Conservation (phyloP, 2,113 vertebrate species). For the Etheostoma spectabile region DNA sequence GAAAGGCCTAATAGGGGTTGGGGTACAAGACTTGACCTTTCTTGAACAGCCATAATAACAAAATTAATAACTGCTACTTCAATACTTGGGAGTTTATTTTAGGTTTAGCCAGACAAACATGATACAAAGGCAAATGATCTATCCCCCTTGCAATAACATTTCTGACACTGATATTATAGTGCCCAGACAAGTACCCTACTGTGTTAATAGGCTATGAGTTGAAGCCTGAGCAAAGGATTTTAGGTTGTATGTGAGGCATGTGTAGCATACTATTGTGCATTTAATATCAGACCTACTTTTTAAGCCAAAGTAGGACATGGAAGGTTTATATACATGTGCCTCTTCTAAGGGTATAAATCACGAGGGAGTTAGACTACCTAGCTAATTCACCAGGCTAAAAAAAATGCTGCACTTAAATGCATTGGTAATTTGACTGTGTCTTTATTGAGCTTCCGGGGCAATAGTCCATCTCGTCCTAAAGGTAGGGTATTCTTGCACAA, state of each 20-base stretch:
- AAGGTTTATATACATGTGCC: neutral
- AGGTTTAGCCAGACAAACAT: slow-evolving; percentile 17
- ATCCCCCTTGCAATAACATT: slow-evolving; percentile 11
- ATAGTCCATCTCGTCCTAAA: slow-evolving; percentile 8
- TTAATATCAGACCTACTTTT: slow-evolving; percentile 28
- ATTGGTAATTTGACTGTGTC: slow-evolving; percentile 4
- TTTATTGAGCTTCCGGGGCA: slow-evolving; percentile 6
- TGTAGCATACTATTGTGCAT: neutral
- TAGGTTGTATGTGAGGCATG: neutral
- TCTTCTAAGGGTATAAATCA: neutral
- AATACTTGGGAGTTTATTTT: neutral
- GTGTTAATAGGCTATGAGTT: neutral
- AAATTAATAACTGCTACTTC: slow-evolving; percentile 17
- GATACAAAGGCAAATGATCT: neutral
- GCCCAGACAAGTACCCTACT: neutral
- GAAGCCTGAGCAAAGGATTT: neutral
- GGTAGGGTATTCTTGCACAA: slow-evolving; percentile 2
- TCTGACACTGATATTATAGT: neutral
- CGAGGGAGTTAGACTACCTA: neutral
- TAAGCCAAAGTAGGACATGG: slow-evolving; percentile 19
- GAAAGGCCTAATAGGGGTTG: neutral
- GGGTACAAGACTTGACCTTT: slow-evolving; percentile 33
- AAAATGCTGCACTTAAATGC: neutral
- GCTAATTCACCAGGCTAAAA: neutral
- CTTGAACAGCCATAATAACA: slow-evolving; percentile 13